Percentiles rank a stretch among this genome's conserved stretches.
These are phyloP conservation scores for Hypena proboscidalis DNA, from an alignment of 2,888 invertebrate genomes.

Conservation along the genomic window DNA sequence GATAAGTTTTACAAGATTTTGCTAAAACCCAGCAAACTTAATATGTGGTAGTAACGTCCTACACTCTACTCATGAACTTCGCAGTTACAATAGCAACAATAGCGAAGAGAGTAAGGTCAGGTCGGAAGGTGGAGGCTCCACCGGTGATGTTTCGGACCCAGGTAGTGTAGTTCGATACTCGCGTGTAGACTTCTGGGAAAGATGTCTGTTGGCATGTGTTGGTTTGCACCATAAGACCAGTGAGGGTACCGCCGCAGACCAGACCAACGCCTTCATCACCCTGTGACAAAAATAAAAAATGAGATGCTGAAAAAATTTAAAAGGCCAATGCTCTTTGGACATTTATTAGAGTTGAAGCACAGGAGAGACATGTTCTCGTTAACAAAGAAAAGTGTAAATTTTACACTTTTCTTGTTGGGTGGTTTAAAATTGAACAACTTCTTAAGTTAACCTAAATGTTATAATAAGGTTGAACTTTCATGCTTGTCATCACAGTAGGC, in stretches of 20 bases:
- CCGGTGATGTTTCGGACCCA: slow-evolving; percentile 57
- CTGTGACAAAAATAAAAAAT: slow-evolving; percentile 36
- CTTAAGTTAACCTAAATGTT: no score
- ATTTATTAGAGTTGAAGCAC: no score
- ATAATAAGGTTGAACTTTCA: no score
- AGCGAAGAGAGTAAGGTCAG: slow-evolving; percentile 43
- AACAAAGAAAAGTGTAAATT: no score
- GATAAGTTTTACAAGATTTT: no score
- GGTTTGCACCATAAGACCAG: slow-evolving; percentile 53
- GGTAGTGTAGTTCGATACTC: slow-evolving; percentile 56
- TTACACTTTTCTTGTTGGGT: no score
- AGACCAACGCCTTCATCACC: slow-evolving; percentile 59
- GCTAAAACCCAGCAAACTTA: no score
- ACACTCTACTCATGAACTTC: slow-evolving; percentile 34
- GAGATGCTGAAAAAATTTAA: neutral
- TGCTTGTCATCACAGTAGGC: no score
- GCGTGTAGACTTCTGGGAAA: slow-evolving; percentile 60
- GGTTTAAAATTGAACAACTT: no score
- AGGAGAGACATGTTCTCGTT: no score
- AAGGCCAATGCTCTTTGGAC: no score
- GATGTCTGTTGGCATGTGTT: slow-evolving; percentile 43
- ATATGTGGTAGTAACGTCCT: no score
- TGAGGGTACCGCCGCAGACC: slow-evolving; percentile 53
- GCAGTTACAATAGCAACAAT: slow-evolving; percentile 40
- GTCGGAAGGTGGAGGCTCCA: slow-evolving; percentile 46